A percentile compares a stretch with the other conserved stretches of the same genome.
Conservation (phyloP, 2,888 invertebrate species). For the Euplexia lucipara region DNA sequence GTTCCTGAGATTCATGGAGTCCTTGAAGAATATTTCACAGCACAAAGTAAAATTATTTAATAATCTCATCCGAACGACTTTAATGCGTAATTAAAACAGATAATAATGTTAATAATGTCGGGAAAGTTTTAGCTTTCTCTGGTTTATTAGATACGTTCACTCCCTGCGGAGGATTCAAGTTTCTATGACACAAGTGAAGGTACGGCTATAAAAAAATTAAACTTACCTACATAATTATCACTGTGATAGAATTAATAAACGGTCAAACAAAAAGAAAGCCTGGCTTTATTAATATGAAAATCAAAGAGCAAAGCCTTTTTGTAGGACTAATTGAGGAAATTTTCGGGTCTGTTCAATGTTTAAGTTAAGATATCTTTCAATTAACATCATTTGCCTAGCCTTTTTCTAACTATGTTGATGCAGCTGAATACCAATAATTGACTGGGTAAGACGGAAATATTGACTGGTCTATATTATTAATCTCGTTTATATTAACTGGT, state of each 20-base stretch:
- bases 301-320: neutral
- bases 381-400: too few relatives aligned
- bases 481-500: too few relatives aligned
- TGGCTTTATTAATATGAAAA: constrained; percentile 3
- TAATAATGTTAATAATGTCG: constrained; percentile 32
- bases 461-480: too few relatives aligned
- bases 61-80: constrained; percentile 20
- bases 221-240: neutral
- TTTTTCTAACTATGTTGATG: too few relatives aligned
- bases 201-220: constrained; percentile 11
- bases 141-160: constrained; percentile 29
- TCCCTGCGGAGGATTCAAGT: constrained; percentile 37
- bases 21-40: constrained; percentile 12
- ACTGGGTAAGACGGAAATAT: too few relatives aligned
- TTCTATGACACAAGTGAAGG: constrained; percentile 16
- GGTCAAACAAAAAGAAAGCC: neutral
- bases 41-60: constrained; percentile 12
- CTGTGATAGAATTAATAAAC: neutral
- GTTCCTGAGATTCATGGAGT: neutral
- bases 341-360: too few relatives aligned
- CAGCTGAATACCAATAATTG: too few relatives aligned
- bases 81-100: constrained; percentile 43
- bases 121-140: constrained; percentile 40
- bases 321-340: too few relatives aligned
- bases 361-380: too few relatives aligned